Evolutionary conservation across 2,113 vertebrate species (phyloP), one percentile per base, ranked within the genome.

Genomic region (Callaeas wilsoni): DNA sequence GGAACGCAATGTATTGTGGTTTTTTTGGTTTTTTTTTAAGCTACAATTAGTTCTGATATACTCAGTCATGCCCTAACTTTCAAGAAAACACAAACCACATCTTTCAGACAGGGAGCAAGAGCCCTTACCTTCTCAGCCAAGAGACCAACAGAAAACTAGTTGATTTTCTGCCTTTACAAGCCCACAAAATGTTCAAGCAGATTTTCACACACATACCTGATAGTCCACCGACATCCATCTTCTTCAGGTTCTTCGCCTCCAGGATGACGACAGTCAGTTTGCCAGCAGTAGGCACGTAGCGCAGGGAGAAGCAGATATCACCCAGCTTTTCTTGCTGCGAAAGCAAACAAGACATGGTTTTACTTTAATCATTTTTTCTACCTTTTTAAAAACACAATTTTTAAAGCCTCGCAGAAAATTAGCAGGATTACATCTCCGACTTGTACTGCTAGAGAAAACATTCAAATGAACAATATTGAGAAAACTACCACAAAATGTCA

Each of bases 181-280:
- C n/a, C 64, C 41, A 16, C 13, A 93, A 69, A 93, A 67, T 65
- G 64, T 81, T 93, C 35, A 82, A 56, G 69, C 37, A 75, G 60
- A 86, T 94, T 87, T 90, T 87, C 35, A 84, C 63, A 70, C 79
- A 93, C 97, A 94, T 98, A 99, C 99, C 99, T 98, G 99, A 99
- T 96, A 99, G 98, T 76, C 99, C 99, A 86, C 99, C 99, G 8
- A 99, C 99, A 42, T 99, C 99, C 99, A 99, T 99, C 97, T 99
- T 99, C 98, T 99, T 99, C 98, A 99, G 98, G 98, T 99, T 99
- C 97, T 99, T 99, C 37, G 99, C 99, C 97, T 99, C 99, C 69
- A 99, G 98, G 91, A 99, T 97, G 97, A 99, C 99, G 47, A 99
- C 99, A 42, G 99, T 99, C 97, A 99, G 98, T 92, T 99, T 99